Evolutionary conservation across 2,888 invertebrate species (phyloP).

Genomic region (Neoascia interrupta): DNA sequence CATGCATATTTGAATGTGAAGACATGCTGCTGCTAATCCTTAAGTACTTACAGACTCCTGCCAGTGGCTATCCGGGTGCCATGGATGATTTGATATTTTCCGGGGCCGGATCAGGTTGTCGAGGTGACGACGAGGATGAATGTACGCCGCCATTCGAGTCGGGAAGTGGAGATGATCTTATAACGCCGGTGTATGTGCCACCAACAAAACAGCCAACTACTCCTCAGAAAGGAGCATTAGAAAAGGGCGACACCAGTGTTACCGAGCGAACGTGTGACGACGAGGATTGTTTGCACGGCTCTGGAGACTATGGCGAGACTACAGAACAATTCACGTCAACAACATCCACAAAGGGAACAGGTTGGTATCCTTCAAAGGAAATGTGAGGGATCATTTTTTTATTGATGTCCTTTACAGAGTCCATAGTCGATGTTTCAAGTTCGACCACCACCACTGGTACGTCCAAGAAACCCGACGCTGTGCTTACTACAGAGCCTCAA

Average conservation of each 20-base stretch:
- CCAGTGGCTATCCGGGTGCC: slow-evolving; percentile 88
- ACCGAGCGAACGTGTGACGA: slow-evolving; percentile 86
- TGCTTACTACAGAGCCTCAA: slow-evolving; percentile 81
- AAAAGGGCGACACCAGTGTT: slow-evolving; percentile 69
- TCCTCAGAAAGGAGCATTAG: slow-evolving; percentile 74
- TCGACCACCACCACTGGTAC: slow-evolving; percentile 72
- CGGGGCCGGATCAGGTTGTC: slow-evolving; percentile 94
- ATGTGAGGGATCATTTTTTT: not conserved
- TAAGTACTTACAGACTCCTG: slow-evolving; percentile 84
- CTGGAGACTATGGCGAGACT: slow-evolving; percentile 86
- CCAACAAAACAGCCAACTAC: slow-evolving; percentile 87
- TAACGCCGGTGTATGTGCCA: slow-evolving; percentile 94
- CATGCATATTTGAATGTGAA: slow-evolving; percentile 28
- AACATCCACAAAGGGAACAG: slow-evolving; percentile 81
- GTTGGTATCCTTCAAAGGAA: slow-evolving; percentile 74
- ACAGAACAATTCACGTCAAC: slow-evolving; percentile 83
- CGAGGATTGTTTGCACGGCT: slow-evolving; percentile 92
- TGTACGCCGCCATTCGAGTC: slow-evolving; percentile 91
- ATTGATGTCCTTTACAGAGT: slow-evolving; percentile 45
- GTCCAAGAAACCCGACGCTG: slow-evolving; percentile 76
- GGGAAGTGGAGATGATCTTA: slow-evolving; percentile 93
- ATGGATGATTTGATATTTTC: slow-evolving; percentile 95
- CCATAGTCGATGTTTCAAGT: slow-evolving; percentile 61
- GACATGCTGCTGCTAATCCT: slow-evolving; percentile 6
- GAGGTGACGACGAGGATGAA: slow-evolving; percentile 95